Evolutionary conservation across 2,797 vertebrate genomes (phyloP), one percentile per base, ranked within the genome.

Genomic region (Scolopax rusticola): DNA sequence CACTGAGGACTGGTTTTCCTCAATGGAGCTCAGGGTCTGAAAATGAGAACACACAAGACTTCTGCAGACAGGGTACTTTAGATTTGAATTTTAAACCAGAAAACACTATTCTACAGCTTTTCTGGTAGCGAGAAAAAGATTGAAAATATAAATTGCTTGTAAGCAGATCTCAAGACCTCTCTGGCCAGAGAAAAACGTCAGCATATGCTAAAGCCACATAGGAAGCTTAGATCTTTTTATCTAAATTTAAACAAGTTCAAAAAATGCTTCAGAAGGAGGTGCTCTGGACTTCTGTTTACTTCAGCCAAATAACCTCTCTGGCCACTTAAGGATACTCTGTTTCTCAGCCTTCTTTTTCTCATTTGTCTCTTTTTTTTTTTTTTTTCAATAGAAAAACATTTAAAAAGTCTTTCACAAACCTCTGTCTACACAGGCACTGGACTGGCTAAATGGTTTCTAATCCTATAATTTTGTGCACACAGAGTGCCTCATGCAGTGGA

Each of bases 381-480:
- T 64, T 53, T 79, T 64, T 89, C 51, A 45, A 8, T 0, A 57
- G 51, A 84, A 96, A 91, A 90, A 8, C 41, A 64, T 87, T 85
- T 2, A 36, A 50, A 77, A 95, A 70, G 33, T 78, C 65, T 63
- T 95, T 90, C 71, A 68, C 53, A 93, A 76, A 40, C 53, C 60
- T 74, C 51, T 59, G 28, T 69, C 80, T 88, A 28, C 51, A 67
- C 48, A 57, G 30, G 14, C 68, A 50, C 36, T 80, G 74, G 69
- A 82, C 74, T 80, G 70, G 28, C 54, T 93, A 77, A 95, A 95
- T 65, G 56, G 13, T 68, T 93, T 96, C 83, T 95, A 96, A 96
- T 95, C 96, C 91, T 96, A 47, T 93, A 95, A 96, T 95, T 91
- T 94, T 70, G 59, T 77, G 79, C 95, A 95, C 2, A 2, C 88